A percentile compares a stretch with the other conserved stretches of the same genome.
These are phyloP conservation scores for Drosophila seguyi DNA, from an alignment of 1,140 invertebrate species.

Conservation along the genomic window DNA sequence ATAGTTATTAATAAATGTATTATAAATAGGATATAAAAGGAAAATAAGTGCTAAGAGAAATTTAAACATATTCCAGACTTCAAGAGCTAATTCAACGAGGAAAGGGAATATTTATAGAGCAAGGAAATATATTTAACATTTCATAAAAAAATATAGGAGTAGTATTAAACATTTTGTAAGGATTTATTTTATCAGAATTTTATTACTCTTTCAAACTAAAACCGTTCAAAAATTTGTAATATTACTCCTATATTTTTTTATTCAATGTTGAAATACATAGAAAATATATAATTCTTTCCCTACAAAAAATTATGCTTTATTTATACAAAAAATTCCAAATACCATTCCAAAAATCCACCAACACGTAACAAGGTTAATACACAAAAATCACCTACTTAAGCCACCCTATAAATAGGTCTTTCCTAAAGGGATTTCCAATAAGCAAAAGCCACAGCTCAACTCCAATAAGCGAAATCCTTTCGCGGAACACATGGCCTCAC, in stretches of 20 bases:
- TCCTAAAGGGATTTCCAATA: background rate
- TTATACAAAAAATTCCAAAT: background rate
- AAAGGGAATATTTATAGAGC: no score
- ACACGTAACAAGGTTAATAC: no score
- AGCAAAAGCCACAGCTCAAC: background rate
- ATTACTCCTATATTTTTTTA: background rate
- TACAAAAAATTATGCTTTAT: background rate
- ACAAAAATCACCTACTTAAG: background rate
- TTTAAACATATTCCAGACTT: no score
- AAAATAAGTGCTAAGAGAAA: no score
- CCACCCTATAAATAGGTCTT: background rate
- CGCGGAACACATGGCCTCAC: conserved; percentile 10
- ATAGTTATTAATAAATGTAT: no score
- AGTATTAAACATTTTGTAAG: background rate
- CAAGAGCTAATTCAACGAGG: no score
- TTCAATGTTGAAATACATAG: background rate
- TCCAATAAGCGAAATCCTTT: conserved; percentile 43
- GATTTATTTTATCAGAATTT: no score
- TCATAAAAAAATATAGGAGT: background rate
- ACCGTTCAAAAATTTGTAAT: no score
- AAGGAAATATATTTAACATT: no score
- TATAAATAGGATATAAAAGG: no score
- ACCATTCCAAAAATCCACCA: background rate
- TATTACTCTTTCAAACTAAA: no score
- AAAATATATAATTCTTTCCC: background rate